Evolutionary conservation across 2,113 vertebrate genomes (phyloP).

Genomic region (Osmerus eperlanus): DNA sequence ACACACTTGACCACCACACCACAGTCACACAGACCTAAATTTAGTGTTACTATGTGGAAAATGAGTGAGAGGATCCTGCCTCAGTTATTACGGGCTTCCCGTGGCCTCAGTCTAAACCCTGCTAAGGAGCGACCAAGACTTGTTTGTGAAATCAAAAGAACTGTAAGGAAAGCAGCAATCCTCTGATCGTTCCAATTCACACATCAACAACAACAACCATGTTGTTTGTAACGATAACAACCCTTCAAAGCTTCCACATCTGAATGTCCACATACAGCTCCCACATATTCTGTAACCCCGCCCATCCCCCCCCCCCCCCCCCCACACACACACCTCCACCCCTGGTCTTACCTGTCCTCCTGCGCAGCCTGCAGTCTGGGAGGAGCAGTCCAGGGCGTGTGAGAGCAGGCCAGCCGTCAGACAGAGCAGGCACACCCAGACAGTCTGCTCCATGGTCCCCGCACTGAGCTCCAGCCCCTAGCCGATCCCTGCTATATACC

Average conservation of each 20-base stretch:
- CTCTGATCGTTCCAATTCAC: no score
- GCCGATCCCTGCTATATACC: slow-evolving; percentile 71
- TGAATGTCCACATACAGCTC: no score
- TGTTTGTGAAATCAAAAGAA: not conserved
- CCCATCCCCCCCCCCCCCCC: slow-evolving; percentile 48
- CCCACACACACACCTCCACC: slow-evolving; percentile 44
- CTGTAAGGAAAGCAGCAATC: no score
- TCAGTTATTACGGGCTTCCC: slow-evolving; percentile 42
- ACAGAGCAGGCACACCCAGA: slow-evolving; percentile 68
- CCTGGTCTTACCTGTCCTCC: slow-evolving; percentile 8
- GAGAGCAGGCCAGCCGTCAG: slow-evolving; percentile 70
- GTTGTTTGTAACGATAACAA: no score
- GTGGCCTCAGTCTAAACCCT: slow-evolving; percentile 39
- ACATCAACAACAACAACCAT: no score
- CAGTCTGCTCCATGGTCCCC: slow-evolving; percentile 68
- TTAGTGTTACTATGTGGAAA: no score
- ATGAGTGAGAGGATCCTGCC: slow-evolving; percentile 32
- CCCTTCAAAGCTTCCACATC: no score
- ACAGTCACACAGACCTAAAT: not conserved
- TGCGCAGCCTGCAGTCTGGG: slow-evolving; percentile 40
- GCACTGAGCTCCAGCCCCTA: slow-evolving; percentile 57
- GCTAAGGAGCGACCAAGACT: no score
- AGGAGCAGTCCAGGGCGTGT: slow-evolving; percentile 56
- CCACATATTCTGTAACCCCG: slow-evolving; percentile 28
- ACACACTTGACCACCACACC: slow-evolving; percentile 32